A percentile compares a stretch with the other conserved stretches of the same genome.
Evolutionary conservation across 2,888 invertebrate genomes (phyloP).

Genomic region (Poecilobothrus nobilitatus): DNA sequence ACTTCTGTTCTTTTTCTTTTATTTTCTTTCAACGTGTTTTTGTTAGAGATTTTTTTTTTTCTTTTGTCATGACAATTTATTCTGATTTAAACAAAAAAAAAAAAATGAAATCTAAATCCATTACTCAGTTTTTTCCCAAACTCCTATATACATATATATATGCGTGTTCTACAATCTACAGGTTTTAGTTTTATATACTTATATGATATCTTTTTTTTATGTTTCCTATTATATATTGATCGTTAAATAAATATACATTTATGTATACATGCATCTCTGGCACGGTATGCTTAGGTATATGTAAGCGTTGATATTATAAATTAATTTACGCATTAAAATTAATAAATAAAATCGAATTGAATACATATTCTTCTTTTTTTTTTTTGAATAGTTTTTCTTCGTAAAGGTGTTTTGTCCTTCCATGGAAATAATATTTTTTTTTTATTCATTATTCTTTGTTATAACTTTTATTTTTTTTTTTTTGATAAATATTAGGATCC

Average conservation of each 20-base stretch:
- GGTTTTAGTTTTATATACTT: not conserved
- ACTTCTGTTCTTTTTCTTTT: not conserved
- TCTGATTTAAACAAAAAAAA: too few relatives aligned
- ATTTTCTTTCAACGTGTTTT: not conserved
- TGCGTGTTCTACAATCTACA: not conserved
- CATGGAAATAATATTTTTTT: not conserved
- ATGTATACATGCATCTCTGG: not conserved
- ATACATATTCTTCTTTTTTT: too few relatives aligned
- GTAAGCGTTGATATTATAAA: not conserved
- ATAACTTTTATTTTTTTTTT: too few relatives aligned
- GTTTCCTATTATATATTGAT: not conserved
- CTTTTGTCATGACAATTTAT: not conserved
- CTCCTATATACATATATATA: too few relatives aligned
- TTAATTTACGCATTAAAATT: constrained; percentile 4
- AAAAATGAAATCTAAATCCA: too few relatives aligned
- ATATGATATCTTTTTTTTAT: not conserved
- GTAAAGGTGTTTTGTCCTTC: constrained; percentile 1
- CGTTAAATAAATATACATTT: not conserved
- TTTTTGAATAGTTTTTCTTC: not conserved
- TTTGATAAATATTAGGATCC: too few relatives aligned
- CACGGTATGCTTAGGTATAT: not conserved
- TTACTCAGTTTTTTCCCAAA: too few relatives aligned
- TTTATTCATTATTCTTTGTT: too few relatives aligned
- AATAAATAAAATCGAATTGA: not conserved
- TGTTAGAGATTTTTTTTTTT: not conserved